These are phyloP conservation scores for Glossophaga mutica DNA, from an alignment of 2,797 vertebrate species.

Conservation along the genomic window DNA sequence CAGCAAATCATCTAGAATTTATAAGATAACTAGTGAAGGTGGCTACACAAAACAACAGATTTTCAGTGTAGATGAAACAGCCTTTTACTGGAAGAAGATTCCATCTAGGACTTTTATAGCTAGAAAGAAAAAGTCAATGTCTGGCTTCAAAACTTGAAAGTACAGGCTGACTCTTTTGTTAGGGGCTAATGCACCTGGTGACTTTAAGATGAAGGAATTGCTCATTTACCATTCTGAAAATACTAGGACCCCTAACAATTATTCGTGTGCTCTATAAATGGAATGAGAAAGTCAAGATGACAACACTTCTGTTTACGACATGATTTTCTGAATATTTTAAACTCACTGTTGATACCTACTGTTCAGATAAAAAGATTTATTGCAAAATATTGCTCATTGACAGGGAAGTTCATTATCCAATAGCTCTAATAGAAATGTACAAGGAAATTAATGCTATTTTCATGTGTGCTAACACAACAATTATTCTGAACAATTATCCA, in stretches of 20 bases:
- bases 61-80: neutral
- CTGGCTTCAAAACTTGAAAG: neutral
- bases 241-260: neutral
- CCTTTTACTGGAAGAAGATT: neutral
- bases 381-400: neutral
- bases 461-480: neutral
- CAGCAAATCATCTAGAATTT: neutral
- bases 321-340: neutral
- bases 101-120: neutral
- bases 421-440: neutral
- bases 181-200: neutral
- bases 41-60: neutral
- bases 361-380: neutral
- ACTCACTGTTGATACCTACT: neutral
- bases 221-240: neutral
- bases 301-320: neutral
- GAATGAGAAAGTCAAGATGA: neutral
- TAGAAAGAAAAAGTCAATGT: neutral
- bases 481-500: too few relatives aligned
- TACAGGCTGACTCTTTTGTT: neutral
- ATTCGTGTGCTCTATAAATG: neutral
- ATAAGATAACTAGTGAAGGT: neutral
- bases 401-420: neutral
- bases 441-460: neutral
- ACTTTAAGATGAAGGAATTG: neutral